Conservation (phyloP, 2,113 vertebrate genomes). For the Boleophthalmus pectinirostris region DNA sequence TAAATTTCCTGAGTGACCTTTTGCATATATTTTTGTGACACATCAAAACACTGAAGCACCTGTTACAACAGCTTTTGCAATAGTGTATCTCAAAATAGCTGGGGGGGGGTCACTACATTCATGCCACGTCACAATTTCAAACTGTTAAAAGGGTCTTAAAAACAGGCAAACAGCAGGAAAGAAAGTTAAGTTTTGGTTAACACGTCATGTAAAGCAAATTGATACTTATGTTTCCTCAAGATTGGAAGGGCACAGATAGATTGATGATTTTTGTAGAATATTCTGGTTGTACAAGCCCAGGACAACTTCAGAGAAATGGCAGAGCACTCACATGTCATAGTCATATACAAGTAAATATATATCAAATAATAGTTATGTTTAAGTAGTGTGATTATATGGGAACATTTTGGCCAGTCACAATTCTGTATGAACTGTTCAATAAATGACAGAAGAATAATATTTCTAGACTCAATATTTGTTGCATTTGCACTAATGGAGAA, state of each 20-base stretch:
- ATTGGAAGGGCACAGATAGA: too few relatives aligned
- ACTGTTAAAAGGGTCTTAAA: background rate
- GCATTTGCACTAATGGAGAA: too few relatives aligned
- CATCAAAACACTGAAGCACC: conserved; percentile 22
- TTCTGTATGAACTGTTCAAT: too few relatives aligned
- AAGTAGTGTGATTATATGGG: too few relatives aligned
- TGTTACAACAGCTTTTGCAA: conserved; percentile 27
- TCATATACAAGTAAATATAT: too few relatives aligned
- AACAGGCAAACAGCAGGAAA: too few relatives aligned
- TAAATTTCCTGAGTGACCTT: conserved; percentile 29
- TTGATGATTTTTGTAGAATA: too few relatives aligned
- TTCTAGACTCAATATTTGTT: too few relatives aligned
- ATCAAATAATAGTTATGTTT: too few relatives aligned
- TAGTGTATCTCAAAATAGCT: background rate
- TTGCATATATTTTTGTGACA: conserved; percentile 13
- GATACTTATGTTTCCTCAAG: too few relatives aligned
- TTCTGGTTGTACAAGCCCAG: background rate
- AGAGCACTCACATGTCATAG: background rate
- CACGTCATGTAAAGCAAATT: background rate
- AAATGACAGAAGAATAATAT: too few relatives aligned
- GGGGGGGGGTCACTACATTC: background rate
- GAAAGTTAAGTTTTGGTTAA: background rate
- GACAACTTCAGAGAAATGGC: background rate
- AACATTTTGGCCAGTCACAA: too few relatives aligned
- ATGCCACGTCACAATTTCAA: background rate